Evolutionary conservation across 2,113 vertebrate genomes (phyloP), one percentile per base, ranked within the genome.

Genomic region (Lathamus discolor): DNA sequence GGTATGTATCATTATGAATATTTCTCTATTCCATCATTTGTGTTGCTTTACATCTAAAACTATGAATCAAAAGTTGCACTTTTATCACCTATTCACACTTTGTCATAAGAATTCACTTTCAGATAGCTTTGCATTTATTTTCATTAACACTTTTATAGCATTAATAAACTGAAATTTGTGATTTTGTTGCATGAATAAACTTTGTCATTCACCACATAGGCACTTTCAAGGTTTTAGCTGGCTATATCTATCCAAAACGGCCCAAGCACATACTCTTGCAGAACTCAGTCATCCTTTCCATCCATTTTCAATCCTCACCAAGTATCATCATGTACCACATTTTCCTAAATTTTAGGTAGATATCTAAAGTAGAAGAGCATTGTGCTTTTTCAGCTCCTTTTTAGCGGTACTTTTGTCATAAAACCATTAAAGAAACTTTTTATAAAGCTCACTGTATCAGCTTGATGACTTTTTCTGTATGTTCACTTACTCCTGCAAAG

Each of bases 241-340:
- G 1, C 4, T 66, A 8, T 52, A 8, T 49, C 27, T 63, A 22
- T 13, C 5, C 9, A 25, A 23, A 49, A 4, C 16, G 18, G 7
- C 25, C 24, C 9, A 82, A 41, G 44, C 1, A 41, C 10, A 46
- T 39, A 11, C 5, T 59, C 9, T 76, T 68, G 43, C 33, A 59
- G 17, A 84, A 35, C 11, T 5, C 6, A 31, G 10, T 15, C 37
- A 24, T 44, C 18, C 5, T 54, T 64, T 64, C 25, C 10, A 17
- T 69, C 9, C 29, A 3, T 11, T 63, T 5, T 29, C 19, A 28
- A 5, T 29, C 20, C 7, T 31, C 7, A 43, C 14, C 55, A 25
- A 2, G 1, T 22, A 52, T 8, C 9, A 46, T 46, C 7, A 19
- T 6, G 19, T 3, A 46, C 8, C 11, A 49, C 2, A 52, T 68